Conservation (phyloP, 2,113 vertebrate species). For the Crotalus horridus region DNA sequence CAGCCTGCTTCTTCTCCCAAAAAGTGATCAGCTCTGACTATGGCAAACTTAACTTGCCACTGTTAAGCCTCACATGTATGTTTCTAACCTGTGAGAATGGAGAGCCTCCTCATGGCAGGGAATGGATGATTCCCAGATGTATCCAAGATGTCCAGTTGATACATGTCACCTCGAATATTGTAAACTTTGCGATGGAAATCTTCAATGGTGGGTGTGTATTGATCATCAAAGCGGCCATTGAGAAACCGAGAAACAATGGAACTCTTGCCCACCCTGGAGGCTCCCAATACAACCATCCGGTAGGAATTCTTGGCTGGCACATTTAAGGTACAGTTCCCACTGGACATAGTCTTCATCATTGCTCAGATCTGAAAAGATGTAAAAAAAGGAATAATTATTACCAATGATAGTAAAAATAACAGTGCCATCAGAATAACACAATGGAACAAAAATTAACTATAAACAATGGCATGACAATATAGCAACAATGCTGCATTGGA, state of each 20-base stretch:
- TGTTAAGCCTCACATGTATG: not conserved
- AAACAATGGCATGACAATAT: not conserved
- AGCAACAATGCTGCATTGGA: not conserved
- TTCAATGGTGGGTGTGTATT: slow-evolving; percentile 81
- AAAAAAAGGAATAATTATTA: not conserved
- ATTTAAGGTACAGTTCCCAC: slow-evolving; percentile 71
- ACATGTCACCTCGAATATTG: slow-evolving; percentile 80
- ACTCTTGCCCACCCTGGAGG: slow-evolving; percentile 79
- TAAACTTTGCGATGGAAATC: slow-evolving; percentile 83
- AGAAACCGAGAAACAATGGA: slow-evolving; percentile 80
- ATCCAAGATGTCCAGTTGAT: slow-evolving; percentile 81
- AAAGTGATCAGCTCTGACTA: not conserved
- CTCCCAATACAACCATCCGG: slow-evolving; percentile 81
- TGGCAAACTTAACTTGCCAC: not conserved
- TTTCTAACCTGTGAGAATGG: slow-evolving; percentile 77
- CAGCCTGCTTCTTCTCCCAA: not conserved
- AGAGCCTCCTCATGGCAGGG: slow-evolving; percentile 80
- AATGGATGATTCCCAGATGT: slow-evolving; percentile 82
- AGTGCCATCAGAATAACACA: not conserved
- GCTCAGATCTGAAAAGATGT: slow-evolving; percentile 56
- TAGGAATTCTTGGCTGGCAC: slow-evolving; percentile 82
- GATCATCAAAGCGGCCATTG: slow-evolving; percentile 79
- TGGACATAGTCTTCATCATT: slow-evolving; percentile 81
- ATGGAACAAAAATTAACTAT: not conserved
- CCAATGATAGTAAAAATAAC: not conserved